Percentiles rank a stretch among this genome's conserved stretches.
phyloP scores from a whole-genome alignment of 2,888 invertebrate genomes.

The Eupelmus urozonus region DNA sequence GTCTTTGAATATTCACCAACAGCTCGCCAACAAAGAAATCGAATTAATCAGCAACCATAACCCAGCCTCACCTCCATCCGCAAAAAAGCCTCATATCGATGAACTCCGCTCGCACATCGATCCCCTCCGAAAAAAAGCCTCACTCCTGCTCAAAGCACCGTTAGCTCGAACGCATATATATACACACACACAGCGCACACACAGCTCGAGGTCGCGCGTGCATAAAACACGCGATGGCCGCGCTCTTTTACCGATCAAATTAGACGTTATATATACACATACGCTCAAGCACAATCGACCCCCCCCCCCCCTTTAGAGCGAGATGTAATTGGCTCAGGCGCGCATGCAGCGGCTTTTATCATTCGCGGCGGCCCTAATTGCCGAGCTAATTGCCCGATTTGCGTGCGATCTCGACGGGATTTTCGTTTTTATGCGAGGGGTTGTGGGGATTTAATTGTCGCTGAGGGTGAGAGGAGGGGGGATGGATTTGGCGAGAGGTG shows the following conservation, averaged over 20 bases:
- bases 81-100: too few relatives aligned
- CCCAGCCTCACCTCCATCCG: too few relatives aligned
- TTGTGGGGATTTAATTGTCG: constrained; percentile 17
- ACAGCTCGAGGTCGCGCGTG: constrained; percentile 23
- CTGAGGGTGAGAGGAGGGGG: too few relatives aligned
- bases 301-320: background rate
- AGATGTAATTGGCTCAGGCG: constrained; percentile 34
- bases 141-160: background rate
- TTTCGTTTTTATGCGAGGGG: constrained; percentile 20
- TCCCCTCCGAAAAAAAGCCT: background rate
- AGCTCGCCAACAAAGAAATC: too few relatives aligned
- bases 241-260: constrained; percentile 51
- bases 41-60: too few relatives aligned
- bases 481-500: too few relatives aligned
- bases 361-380: constrained; percentile 44
- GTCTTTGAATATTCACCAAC: too few relatives aligned
- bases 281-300: background rate
- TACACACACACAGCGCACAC: background rate
- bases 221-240: constrained; percentile 48
- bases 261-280: constrained; percentile 51
- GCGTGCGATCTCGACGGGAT: constrained; percentile 32
- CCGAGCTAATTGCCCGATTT: constrained; percentile 32
- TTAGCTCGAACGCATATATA: background rate
- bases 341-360: constrained; percentile 38
- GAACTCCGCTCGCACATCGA: too few relatives aligned